Percentiles rank a stretch among this genome's conserved stretches.
phyloP scores from a whole-genome alignment of 2,113 vertebrate genomes.

The Ceuthmochares aereus region DNA sequence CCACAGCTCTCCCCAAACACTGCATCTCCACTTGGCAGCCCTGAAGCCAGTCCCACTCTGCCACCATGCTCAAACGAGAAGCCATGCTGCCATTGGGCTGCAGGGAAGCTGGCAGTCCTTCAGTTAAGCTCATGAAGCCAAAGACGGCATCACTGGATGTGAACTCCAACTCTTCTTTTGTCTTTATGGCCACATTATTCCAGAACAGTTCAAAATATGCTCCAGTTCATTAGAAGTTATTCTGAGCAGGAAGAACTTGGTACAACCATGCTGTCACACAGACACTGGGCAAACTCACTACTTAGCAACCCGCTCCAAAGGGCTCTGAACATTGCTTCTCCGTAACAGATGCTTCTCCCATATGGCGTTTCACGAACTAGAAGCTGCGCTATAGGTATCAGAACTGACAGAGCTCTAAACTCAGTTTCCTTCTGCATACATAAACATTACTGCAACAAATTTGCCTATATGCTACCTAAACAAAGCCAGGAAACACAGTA shows the following conservation, averaged over 20 bases:
- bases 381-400: neutral
- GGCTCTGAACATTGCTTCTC: neutral
- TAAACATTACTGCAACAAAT: neutral
- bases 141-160: fast-evolving
- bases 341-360: conserved; percentile 15
- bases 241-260: neutral
- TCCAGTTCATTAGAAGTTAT: neutral
- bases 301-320: conserved; percentile 19
- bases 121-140: neutral
- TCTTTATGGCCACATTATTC: neutral
- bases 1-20: neutral
- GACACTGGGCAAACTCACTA: neutral
- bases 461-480: neutral
- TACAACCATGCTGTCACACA: neutral
- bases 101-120: neutral
- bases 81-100: neutral
- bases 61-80: neutral
- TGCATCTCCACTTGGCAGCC: neutral
- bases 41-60: neutral
- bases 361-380: neutral
- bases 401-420: neutral
- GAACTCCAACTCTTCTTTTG: neutral
- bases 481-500: neutral
- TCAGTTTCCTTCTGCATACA: neutral
- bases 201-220: neutral